phyloP scores from a whole-genome alignment of 1,140 invertebrate genomes.

The Caenorhabditis brenneri region DNA sequence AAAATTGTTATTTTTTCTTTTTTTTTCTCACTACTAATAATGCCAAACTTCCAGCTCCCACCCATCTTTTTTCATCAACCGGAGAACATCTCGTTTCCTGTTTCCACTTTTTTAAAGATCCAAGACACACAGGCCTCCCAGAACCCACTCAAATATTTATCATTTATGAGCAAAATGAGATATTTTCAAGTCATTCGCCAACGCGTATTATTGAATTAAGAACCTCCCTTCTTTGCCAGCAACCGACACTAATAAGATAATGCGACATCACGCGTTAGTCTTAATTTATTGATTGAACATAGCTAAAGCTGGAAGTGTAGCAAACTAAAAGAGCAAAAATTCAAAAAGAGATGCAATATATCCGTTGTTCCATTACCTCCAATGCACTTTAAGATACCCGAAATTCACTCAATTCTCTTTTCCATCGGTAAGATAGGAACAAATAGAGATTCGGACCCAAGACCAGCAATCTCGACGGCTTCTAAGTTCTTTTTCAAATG shows the following conservation, averaged over 20 bases:
- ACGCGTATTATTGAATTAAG: neutral
- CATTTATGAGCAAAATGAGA: neutral
- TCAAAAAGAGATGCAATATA: neutral
- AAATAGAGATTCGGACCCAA: neutral
- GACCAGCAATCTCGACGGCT: neutral
- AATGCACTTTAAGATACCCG: neutral
- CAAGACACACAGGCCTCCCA: neutral
- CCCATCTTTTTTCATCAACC: neutral
- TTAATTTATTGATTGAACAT: neutral
- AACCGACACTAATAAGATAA: neutral
- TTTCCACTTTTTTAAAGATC: neutral
- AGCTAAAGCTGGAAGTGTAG: neutral
- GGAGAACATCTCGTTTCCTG: neutral
- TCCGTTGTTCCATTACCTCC: neutral
- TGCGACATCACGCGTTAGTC: constrained; percentile 4
- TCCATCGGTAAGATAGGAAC: constrained; percentile 10
- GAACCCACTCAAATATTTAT: neutral
- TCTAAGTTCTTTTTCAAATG: neutral
- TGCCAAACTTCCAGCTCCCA: neutral
- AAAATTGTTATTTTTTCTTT: neutral
- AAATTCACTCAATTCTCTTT: neutral
- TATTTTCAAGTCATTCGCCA: neutral
- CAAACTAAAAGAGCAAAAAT: neutral
- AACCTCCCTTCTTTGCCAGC: neutral
- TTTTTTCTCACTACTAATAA: neutral